Evolutionary conservation across 1,140 invertebrate genomes (phyloP), one percentile per base, ranked within the genome.

Genomic region (Magallana angulata): DNA sequence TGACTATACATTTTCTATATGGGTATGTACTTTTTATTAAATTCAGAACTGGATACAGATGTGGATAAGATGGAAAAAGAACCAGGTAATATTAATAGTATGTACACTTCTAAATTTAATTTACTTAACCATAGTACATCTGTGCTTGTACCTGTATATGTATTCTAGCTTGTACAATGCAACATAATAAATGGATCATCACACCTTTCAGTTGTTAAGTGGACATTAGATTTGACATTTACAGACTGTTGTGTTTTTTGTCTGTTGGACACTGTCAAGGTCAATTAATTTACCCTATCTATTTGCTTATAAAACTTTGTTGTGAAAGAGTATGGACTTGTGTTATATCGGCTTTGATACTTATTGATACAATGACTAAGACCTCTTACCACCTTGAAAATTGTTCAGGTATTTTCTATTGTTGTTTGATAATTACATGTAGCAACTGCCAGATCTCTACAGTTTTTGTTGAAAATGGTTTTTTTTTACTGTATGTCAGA

Each of bases 51-150:
- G 24, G 68, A 76, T 24, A 30, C 18, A 76, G 14, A 12, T 7
- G 48, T 76, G 68, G 68, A 76, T 48, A 76, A 12, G 12, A 76
- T 76, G 68, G 68, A 76, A 76, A 76, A 76, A 30, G 68, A 76
- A 30, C 7, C 18, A 76, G 68, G 68, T 76, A 76, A 30, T 1
- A 30, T 48, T 48, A 48, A 48, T 48, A 48, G 36, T 48, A 48
- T 48, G 36, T 48, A 3, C 36, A 48, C 36, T 5, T 48, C 36
- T 48, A 48, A 48, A 48, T 48, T 4, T 48, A 48, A 48, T 48
- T 48, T 48, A 48, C 36, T 48, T 48, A 48, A 48, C 5, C 36
- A 48, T 48, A 48, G 36, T 48, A 48, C 36, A 5, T 48, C 5
- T 48, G 36, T 48, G 5, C 36, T 48, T 48, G 36, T 48, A 48